phyloP scores from a whole-genome alignment of 2,888 invertebrate species.

The Ormyrus nitidulus region DNA sequence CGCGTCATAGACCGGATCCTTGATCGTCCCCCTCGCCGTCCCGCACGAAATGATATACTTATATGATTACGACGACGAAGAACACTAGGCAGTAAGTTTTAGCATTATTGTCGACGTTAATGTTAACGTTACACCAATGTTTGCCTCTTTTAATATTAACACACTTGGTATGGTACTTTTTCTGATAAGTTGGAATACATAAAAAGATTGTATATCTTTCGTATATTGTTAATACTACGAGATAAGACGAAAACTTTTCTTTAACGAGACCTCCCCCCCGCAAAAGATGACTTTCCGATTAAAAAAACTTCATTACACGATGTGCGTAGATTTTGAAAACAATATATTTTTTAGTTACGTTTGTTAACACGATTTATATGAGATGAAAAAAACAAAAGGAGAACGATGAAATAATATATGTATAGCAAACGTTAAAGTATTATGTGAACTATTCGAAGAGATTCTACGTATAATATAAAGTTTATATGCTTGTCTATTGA shows the following conservation, averaged over 20 bases:
- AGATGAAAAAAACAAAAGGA: background rate
- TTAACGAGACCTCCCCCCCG: background rate
- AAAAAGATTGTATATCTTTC: slow-evolving; percentile 38
- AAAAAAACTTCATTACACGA: slow-evolving; percentile 29
- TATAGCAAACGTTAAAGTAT: slow-evolving; percentile 44
- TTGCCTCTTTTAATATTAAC: slow-evolving; percentile 54
- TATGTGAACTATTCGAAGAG: slow-evolving; percentile 44
- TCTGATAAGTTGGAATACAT: slow-evolving; percentile 39
- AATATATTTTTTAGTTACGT: slow-evolving; percentile 52
- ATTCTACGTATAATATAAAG: slow-evolving; percentile 50
- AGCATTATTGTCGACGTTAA: slow-evolving; percentile 48
- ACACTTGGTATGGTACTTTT: slow-evolving; percentile 11
- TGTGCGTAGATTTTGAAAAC: slow-evolving; percentile 36
- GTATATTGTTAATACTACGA: slow-evolving; percentile 29
- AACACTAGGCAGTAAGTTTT: slow-evolving; percentile 45
- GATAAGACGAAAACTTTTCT: background rate
- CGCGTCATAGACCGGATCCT: background rate
- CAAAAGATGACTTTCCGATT: background rate
- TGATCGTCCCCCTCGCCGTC: slow-evolving; percentile 43
- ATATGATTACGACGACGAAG: slow-evolving; percentile 40
- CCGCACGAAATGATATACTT: slow-evolving; percentile 24
- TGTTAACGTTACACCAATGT: slow-evolving; percentile 52
- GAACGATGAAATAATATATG: slow-evolving; percentile 38
- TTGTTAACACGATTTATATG: slow-evolving; percentile 53
- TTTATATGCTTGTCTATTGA: slow-evolving; percentile 56